phyloP scores from a whole-genome alignment of 2,888 invertebrate genomes.

The Diarsia brunnea region DNA sequence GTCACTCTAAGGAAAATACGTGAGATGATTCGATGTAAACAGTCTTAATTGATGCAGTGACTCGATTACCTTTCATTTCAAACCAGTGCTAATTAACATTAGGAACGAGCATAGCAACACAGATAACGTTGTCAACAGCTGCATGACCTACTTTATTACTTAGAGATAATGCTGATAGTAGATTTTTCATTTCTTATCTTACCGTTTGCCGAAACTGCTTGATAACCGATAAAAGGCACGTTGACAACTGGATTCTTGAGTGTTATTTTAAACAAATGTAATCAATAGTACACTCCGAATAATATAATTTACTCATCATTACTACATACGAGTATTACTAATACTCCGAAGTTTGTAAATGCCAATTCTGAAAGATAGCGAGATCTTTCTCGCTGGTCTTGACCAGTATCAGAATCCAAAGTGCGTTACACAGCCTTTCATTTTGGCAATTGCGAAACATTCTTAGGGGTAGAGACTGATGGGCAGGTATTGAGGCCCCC shows the following conservation, averaged over 20 bases:
- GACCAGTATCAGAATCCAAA: neutral
- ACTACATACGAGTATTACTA: neutral
- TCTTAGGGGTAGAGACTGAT: neutral
- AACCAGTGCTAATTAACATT: constrained; percentile 16
- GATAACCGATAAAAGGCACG: constrained; percentile 39
- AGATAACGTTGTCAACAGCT: constrained; percentile 46
- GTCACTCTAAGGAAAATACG: no score
- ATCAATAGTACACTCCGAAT: neutral
- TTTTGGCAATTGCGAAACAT: neutral
- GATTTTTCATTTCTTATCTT: constrained; percentile 43
- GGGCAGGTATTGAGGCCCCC: neutral
- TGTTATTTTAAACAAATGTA: constrained; percentile 3
- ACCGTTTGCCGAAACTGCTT: constrained; percentile 25
- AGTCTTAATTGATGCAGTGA: neutral
- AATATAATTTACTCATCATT: neutral
- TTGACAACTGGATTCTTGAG: neutral
- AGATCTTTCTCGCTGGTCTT: neutral
- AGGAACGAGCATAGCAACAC: constrained; percentile 33
- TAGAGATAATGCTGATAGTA: constrained; percentile 34
- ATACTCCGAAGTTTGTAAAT: neutral
- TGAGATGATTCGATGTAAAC: neutral
- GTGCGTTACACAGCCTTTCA: neutral
- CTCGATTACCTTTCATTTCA: neutral
- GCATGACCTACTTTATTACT: constrained; percentile 56
- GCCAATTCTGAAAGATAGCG: neutral